These are phyloP conservation scores for Machimus atricapillus DNA, from an alignment of 2,888 invertebrate genomes.

Conservation along the genomic window DNA sequence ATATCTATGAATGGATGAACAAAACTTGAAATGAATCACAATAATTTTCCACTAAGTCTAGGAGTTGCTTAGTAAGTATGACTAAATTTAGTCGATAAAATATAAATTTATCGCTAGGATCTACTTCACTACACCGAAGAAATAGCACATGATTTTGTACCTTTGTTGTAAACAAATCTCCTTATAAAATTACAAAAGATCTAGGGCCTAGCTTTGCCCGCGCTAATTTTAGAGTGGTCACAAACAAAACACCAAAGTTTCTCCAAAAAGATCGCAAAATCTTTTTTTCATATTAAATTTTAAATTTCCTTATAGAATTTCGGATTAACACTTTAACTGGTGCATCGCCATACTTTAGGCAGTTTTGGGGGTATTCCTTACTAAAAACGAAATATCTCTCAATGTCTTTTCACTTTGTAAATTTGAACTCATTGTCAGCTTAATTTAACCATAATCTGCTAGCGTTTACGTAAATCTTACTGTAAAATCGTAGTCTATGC, in stretches of 20 bases:
- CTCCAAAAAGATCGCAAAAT: background rate
- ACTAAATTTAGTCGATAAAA: background rate
- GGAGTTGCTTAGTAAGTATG: background rate
- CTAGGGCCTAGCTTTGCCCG: background rate
- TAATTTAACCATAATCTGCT: background rate
- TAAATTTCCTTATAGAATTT: background rate
- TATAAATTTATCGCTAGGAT: background rate
- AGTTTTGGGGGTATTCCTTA: background rate
- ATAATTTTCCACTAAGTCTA: slow-evolving; percentile 7
- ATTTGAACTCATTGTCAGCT: slow-evolving; percentile 31
- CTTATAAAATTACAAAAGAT: slow-evolving; percentile 35
- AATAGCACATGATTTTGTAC: slow-evolving; percentile 19
- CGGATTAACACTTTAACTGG: background rate
- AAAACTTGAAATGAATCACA: slow-evolving; percentile 24
- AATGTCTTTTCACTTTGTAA: background rate
- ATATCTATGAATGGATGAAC: slow-evolving; percentile 2
- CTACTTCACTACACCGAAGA: background rate
- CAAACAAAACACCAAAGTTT: background rate
- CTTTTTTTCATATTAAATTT: background rate
- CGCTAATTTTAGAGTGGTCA: background rate
- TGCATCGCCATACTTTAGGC: background rate
- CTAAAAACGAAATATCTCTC: background rate
- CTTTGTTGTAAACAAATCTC: slow-evolving; percentile 30
- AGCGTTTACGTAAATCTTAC: background rate
- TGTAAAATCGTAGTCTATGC: slow-evolving; percentile 11